A percentile compares a stretch with the other conserved stretches of the same genome.
phyloP scores from a whole-genome alignment of 23 tunicate genomes.

The Trididemnum miniatum region DNA sequence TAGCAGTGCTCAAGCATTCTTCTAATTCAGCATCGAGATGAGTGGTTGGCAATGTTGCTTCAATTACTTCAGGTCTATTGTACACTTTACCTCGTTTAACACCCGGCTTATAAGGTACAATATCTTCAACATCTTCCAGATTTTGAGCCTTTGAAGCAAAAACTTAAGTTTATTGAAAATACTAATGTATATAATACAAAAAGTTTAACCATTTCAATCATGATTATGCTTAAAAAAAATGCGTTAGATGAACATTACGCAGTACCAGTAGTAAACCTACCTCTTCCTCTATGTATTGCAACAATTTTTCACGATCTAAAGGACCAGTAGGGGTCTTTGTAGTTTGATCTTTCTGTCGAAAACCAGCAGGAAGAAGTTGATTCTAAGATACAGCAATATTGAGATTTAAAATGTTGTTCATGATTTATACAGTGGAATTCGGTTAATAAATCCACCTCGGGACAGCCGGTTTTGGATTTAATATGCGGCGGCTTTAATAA shows the following conservation, averaged over 20 bases:
- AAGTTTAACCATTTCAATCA: not conserved
- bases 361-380: conserved; percentile 60
- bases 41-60: conserved; percentile 34
- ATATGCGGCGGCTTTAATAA: too few species aligned
- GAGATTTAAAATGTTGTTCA: too few species aligned
- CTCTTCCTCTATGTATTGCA: conserved; percentile 80
- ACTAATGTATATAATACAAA: too few species aligned
- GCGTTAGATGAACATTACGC: not conserved
- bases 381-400: conserved; percentile 32
- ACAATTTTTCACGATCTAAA: conserved; percentile 79
- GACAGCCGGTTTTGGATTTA: too few species aligned
- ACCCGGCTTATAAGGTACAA: conserved; percentile 84
- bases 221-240: not conserved
- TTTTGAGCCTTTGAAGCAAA: conserved; percentile 39
- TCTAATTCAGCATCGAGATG: conserved; percentile 94
- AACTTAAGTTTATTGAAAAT: not conserved
- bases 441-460: too few species aligned
- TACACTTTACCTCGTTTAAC: conserved; percentile 83
- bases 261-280: not conserved
- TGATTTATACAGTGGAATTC: too few species aligned
- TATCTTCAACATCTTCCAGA: conserved; percentile 76
- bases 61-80: conserved; percentile 25
- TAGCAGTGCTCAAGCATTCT: conserved; percentile 81
- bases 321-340: conserved; percentile 88
- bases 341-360: conserved; percentile 92